Evolutionary conservation across 1,140 invertebrate genomes (phyloP).

Genomic region (Panulirus ornatus): DNA sequence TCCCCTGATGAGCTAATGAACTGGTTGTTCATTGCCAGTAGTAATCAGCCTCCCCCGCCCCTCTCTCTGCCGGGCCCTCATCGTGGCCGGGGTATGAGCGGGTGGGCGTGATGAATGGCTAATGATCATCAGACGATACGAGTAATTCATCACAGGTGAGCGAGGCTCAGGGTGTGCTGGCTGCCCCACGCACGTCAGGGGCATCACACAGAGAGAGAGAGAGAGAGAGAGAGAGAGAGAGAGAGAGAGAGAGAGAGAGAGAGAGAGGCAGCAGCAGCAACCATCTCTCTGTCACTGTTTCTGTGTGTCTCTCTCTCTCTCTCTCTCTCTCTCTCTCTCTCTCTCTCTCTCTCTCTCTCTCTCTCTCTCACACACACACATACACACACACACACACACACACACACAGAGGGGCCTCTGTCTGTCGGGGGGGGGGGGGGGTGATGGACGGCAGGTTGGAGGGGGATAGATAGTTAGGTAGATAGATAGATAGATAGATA

Average conservation of each 20-base stretch:
- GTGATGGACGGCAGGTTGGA: background rate
- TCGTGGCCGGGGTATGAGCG: too few species aligned
- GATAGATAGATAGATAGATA: background rate
- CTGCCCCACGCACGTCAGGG: background rate
- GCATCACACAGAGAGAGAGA: background rate
- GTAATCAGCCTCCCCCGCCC: too few species aligned
- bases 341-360: background rate
- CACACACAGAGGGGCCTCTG: background rate
- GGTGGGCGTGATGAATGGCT: too few species aligned
- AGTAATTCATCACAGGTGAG: background rate
- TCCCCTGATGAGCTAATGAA: too few species aligned
- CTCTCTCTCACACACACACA: background rate
- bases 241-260: slow-evolving; percentile 12
- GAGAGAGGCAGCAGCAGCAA: background rate
- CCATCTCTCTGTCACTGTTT: background rate
- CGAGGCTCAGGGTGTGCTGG: background rate
- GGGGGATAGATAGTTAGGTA: background rate
- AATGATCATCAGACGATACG: too few species aligned
- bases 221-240: slow-evolving; percentile 7
- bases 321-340: background rate
- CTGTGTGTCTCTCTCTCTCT: background rate
- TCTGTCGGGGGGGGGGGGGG: background rate
- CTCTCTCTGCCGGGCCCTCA: too few species aligned
- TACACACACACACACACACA: background rate
- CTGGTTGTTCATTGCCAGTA: too few species aligned